Evolutionary conservation across 2,888 invertebrate species (phyloP).

Genomic region (Oconnorella tubifera): DNA sequence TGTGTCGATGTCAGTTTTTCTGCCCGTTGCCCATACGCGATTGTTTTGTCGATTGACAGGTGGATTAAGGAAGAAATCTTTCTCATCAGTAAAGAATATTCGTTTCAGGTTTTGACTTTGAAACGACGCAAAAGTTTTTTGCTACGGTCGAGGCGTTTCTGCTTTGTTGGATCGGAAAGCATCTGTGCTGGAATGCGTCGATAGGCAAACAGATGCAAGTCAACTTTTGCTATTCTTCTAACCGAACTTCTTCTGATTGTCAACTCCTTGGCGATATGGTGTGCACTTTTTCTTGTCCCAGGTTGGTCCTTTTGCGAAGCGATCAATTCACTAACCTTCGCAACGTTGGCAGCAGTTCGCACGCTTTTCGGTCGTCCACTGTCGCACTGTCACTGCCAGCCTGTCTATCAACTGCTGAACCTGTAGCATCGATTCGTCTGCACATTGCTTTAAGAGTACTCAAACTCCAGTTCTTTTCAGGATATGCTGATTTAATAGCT

Average conservation of each 20-base stretch:
- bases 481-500: background rate
- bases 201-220: background rate
- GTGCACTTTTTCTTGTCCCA: background rate
- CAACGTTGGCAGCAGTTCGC: background rate
- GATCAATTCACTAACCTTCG: background rate
- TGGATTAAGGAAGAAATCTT: no score
- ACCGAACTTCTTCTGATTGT: background rate
- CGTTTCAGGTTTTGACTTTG: no score
- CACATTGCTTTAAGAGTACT: background rate
- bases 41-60: no score
- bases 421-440: background rate
- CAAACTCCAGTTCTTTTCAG: background rate
- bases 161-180: background rate
- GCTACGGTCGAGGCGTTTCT: background rate
- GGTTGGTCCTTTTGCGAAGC: background rate
- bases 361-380: slow-evolving; percentile 1
- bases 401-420: background rate
- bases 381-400: no score
- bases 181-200: background rate
- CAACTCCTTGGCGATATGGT: background rate
- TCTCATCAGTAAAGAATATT: no score
- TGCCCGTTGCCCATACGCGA: no score
- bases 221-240: background rate
- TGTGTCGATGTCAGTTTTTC: no score
- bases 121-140: no score